Evolutionary conservation across 2,113 vertebrate species (phyloP), one percentile per base, ranked within the genome.

Genomic region (Dicrurus megarhynchus): DNA sequence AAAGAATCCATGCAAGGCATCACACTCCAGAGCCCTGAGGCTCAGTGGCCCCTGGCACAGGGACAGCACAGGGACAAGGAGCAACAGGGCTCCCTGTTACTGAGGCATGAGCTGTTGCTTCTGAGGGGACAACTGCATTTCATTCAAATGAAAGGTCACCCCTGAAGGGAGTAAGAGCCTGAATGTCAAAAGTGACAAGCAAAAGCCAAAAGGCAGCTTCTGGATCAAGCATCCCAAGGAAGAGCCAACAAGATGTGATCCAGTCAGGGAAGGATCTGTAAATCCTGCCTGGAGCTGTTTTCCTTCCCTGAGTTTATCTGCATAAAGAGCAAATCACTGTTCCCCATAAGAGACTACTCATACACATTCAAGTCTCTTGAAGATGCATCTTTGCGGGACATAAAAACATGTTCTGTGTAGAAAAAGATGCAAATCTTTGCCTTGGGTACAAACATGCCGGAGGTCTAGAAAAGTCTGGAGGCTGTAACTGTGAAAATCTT

Each of bases 1-100:
- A 6, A 71, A 80, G 30, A 33, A 15, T n/a, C 39, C 9, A 23
- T 6, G 12, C 0, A 10, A 16, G 39, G 14, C 41, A 53, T 74
- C 27, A 32, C 1, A 11, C 9, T 24, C 18, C 50, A 84, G 81
- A 87, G 35, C 37, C 49, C 23, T 3, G 13, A 47, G 30, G 23
- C 49, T 86, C 0, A 0, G 21, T 24, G 4, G n/a, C 8, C 42
- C 28, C 37, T 65, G 12, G 12, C 39, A 75, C 2, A 2, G 35
- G 7, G 33, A 70, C 30, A 71, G 46, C 4, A 21, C 2, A 23
- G 27, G 26, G 39, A 55, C 39, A 77, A 59, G 41, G 22, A 82
- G 2, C 11, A 77, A 64, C 16, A 41, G 24, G 5, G 41, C 4
- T 85, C 12, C 28, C 26, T 79, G 10, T 37, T 19, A 9, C 33